Conservation (phyloP, 2,797 vertebrate genomes). For the Thamnophis elegans region DNA sequence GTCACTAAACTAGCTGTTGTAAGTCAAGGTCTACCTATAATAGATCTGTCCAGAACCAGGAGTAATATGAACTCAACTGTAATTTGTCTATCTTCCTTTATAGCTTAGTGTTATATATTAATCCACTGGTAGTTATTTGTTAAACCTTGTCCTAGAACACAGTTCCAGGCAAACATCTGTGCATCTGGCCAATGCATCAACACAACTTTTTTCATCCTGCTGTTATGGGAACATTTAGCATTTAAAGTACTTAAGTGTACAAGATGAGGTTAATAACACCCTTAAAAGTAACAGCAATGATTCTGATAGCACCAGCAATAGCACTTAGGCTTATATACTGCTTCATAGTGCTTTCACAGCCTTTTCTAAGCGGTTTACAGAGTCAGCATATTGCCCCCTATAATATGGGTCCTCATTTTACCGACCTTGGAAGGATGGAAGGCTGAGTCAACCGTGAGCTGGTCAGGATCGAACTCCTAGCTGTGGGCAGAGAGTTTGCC, state of each 20-base stretch:
- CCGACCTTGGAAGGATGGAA: too few relatives aligned
- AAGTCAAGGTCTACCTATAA: not conserved
- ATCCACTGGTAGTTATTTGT: not conserved
- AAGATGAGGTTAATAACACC: not conserved
- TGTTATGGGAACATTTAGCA: too few relatives aligned
- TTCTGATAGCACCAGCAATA: not conserved
- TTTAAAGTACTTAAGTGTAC: not conserved
- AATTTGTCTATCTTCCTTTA: not conserved
- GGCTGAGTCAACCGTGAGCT: too few relatives aligned
- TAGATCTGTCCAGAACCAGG: not conserved
- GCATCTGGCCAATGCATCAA: not conserved
- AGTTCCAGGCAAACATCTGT: not conserved
- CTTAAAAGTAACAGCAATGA: not conserved
- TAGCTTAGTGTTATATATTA: not conserved
- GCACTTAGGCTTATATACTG: too few relatives aligned
- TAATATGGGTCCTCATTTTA: too few relatives aligned
- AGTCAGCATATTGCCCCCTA: too few relatives aligned
- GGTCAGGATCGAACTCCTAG: too few relatives aligned
- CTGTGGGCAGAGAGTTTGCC: too few relatives aligned
- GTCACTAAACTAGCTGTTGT: too few relatives aligned
- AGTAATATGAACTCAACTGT: not conserved
- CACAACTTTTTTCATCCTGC: not conserved
- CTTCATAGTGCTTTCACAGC: too few relatives aligned
- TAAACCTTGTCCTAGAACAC: not conserved
- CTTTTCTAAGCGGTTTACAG: too few relatives aligned